phyloP scores from a whole-genome alignment of 1,140 invertebrate genomes.

The Drosophila ambigua region DNA sequence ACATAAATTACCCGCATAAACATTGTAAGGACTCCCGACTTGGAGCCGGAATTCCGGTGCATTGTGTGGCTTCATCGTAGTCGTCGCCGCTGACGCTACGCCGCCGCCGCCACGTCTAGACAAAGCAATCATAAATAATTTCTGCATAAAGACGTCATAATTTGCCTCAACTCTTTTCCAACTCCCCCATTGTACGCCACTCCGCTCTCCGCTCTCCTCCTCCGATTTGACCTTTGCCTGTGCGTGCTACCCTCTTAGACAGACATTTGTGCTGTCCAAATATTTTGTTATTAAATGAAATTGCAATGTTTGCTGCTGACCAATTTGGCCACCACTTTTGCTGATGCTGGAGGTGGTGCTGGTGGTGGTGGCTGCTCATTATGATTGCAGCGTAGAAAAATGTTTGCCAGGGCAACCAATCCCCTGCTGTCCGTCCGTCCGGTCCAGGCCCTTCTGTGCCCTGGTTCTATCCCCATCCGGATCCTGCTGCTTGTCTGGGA shows the following conservation, averaged over 20 bases:
- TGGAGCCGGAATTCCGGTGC: constrained; percentile 71
- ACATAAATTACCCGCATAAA: constrained; percentile 61
- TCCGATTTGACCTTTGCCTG: constrained; percentile 5
- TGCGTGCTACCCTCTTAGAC: constrained; percentile 5
- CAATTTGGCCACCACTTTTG: constrained; percentile 37
- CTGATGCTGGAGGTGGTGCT: constrained; percentile 11
- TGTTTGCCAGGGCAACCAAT: neutral
- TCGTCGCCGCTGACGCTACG: constrained; percentile 44
- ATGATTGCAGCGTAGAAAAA: constrained; percentile 54
- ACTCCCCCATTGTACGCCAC: neutral
- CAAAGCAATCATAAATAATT: constrained; percentile 82
- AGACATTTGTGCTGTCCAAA: constrained; percentile 50
- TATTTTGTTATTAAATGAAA: constrained; percentile 83
- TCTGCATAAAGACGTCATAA: constrained; percentile 79
- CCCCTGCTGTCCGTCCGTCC: neutral
- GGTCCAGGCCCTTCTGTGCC: constrained; percentile 8
- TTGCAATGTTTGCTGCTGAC: constrained; percentile 77
- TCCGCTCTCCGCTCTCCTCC: neutral
- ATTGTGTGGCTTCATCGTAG: constrained; percentile 54
- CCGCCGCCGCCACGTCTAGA: constrained; percentile 68
- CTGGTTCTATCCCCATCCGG: neutral
- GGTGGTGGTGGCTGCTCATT: constrained; percentile 56
- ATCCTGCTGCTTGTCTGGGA: constrained; percentile 60
- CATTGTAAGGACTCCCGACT: constrained; percentile 45
- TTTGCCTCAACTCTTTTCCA: constrained; percentile 57